phyloP scores from a whole-genome alignment of 2,797 vertebrate genomes.

The Neosilurus mollespiculum region DNA sequence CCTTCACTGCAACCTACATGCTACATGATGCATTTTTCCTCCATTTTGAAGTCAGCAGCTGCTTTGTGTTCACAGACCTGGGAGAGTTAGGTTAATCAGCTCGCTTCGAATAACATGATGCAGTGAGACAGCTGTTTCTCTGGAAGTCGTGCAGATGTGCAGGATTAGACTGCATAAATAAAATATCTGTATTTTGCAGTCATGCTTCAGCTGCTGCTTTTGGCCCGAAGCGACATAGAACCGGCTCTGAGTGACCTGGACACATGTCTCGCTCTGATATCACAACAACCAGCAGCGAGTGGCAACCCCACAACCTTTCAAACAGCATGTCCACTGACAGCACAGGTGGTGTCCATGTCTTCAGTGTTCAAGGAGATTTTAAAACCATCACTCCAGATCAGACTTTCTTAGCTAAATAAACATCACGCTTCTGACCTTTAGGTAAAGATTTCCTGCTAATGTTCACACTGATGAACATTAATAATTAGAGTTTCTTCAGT shows the following conservation, averaged over 20 bases:
- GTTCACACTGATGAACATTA: neutral
- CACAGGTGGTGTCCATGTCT: neutral
- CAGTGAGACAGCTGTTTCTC: slow-evolving; percentile 7
- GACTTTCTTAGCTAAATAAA: neutral
- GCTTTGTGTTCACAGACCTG: neutral
- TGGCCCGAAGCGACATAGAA: slow-evolving; percentile 10
- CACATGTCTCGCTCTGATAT: neutral
- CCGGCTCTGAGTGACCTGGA: neutral
- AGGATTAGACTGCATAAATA: neutral
- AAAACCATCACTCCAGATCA: neutral
- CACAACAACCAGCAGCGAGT: neutral
- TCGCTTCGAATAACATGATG: neutral
- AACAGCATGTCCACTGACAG: neutral
- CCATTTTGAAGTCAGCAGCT: neutral
- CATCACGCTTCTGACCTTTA: neutral
- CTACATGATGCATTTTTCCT: neutral
- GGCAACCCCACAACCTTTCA: neutral
- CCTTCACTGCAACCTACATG: neutral
- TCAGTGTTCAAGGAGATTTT: neutral
- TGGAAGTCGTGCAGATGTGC: neutral
- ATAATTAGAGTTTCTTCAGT: neutral
- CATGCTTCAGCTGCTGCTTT: neutral
- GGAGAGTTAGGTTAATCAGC: neutral
- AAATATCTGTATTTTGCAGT: neutral
- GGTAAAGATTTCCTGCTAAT: neutral